A percentile compares a stretch with the other conserved stretches of the same genome.
phyloP scores from a whole-genome alignment of 1,140 invertebrate species.

The Aphelinus certus region DNA sequence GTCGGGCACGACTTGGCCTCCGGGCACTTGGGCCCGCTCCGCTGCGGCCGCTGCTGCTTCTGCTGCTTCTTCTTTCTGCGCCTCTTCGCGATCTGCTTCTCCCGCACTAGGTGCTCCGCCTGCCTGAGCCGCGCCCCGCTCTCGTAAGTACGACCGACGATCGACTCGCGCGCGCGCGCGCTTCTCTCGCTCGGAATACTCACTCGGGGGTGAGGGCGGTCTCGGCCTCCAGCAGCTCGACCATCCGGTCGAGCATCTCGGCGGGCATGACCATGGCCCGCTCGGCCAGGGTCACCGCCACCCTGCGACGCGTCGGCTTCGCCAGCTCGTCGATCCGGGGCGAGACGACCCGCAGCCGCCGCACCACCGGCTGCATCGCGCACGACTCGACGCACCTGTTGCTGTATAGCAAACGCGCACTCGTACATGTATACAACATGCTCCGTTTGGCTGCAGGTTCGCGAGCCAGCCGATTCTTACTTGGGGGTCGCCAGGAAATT shows the following conservation, averaged over 20 bases:
- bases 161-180: too few species aligned
- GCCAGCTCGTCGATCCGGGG: constrained; percentile 53
- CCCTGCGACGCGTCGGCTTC: constrained; percentile 48
- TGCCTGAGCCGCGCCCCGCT: constrained; percentile 45
- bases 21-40: background rate
- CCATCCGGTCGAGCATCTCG: constrained; percentile 52
- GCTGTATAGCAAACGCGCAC: background rate
- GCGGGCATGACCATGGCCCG: constrained; percentile 44
- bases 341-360: constrained; percentile 42
- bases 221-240: constrained; percentile 52
- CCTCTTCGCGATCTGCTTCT: constrained; percentile 35
- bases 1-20: background rate
- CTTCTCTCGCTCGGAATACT: background rate
- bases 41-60: too few species aligned
- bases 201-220: constrained; percentile 59
- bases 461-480: constrained; percentile 32
- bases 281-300: constrained; percentile 50
- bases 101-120: constrained; percentile 42
- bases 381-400: constrained; percentile 47
- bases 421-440: too few species aligned
- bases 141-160: too few species aligned
- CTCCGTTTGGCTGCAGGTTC: too few species aligned
- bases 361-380: constrained; percentile 33
- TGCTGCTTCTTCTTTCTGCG: background rate
- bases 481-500: constrained; percentile 51